Percentiles rank a stretch among this genome's conserved stretches.
Conservation (phyloP, 2,888 invertebrate genomes). For the Ophion ventricosus region DNA sequence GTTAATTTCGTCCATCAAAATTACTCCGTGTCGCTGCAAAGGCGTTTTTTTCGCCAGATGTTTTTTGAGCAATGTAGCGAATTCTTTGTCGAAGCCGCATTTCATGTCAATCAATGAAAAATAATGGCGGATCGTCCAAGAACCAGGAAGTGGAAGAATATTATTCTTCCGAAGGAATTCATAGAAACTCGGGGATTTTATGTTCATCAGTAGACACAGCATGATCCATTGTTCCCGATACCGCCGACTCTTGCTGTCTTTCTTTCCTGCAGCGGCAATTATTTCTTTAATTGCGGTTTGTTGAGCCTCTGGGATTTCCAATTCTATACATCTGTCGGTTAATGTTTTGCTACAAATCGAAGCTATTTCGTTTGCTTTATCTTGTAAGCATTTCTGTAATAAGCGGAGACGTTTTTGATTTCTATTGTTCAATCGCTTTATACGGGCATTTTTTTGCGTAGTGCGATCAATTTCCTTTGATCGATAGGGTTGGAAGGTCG, state of each 20-base stretch:
- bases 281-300: slow-evolving; percentile 1
- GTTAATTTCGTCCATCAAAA: slow-evolving; percentile 17
- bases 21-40: slow-evolving; percentile 9
- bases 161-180: slow-evolving; percentile 20
- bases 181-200: slow-evolving; percentile 34
- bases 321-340: background rate
- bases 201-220: slow-evolving; percentile 27
- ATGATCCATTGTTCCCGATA: slow-evolving; percentile 50
- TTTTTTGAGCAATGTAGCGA: slow-evolving; percentile 27
- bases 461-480: slow-evolving; percentile 6
- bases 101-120: slow-evolving; percentile 37
- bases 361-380: background rate
- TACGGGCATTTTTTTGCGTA: slow-evolving; percentile 1
- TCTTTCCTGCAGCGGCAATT: slow-evolving; percentile 21
- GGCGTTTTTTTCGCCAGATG: slow-evolving; percentile 25
- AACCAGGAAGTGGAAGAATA: slow-evolving; percentile 26
- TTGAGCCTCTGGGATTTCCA: slow-evolving; percentile 13
- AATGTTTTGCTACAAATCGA: background rate
- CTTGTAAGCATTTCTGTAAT: slow-evolving; percentile 21
- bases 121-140: slow-evolving; percentile 29
- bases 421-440: slow-evolving; percentile 39
- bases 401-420: slow-evolving; percentile 23
- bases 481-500: slow-evolving; percentile 24
- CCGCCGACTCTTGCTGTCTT: slow-evolving; percentile 12
- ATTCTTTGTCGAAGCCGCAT: slow-evolving; percentile 16